Conservation (phyloP, 2,797 vertebrate species). For the Cyclopterus lumpus region DNA sequence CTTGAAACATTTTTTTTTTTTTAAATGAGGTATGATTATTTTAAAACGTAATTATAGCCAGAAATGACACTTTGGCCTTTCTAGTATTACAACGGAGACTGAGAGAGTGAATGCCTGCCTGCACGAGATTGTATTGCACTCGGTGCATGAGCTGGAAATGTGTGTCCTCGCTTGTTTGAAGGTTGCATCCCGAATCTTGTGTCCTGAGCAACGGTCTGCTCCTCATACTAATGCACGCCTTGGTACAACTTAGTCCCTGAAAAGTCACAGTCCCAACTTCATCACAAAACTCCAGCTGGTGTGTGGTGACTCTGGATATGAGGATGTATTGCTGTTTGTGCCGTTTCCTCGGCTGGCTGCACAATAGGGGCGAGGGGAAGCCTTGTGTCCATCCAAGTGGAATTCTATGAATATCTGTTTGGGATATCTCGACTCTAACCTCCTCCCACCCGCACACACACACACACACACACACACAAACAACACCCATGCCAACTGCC, state of each 20-base stretch:
- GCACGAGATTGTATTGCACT: constrained; percentile 12
- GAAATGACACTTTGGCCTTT: constrained; percentile 40
- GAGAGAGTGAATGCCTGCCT: constrained; percentile 2
- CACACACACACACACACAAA: neutral
- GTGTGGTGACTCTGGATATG: constrained; percentile 2
- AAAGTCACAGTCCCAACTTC: constrained; percentile 34
- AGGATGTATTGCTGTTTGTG: constrained; percentile 58
- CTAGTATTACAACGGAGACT: constrained; percentile 26
- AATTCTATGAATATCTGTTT: constrained; percentile 83
- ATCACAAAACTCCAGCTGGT: constrained; percentile 61
- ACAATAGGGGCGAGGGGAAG: constrained; percentile 49
- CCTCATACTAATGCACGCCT: constrained; percentile 37
- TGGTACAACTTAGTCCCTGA: constrained; percentile 16
- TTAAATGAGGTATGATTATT: neutral
- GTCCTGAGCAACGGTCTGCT: constrained; percentile 26
- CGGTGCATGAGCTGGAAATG: constrained; percentile 50
- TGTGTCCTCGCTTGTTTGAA: constrained; percentile 29
- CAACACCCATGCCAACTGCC: constrained; percentile 15
- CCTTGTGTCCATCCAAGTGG: constrained; percentile 72
- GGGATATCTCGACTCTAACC: constrained; percentile 24
- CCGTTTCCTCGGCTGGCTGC: constrained; percentile 71
- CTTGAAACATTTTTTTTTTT: too few species aligned
- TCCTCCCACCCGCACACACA: neutral
- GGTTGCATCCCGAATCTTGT: constrained; percentile 24
- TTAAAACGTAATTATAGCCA: neutral